phyloP scores from a whole-genome alignment of 2,113 vertebrate genomes.

The Brachyhypopomus gauderio region DNA sequence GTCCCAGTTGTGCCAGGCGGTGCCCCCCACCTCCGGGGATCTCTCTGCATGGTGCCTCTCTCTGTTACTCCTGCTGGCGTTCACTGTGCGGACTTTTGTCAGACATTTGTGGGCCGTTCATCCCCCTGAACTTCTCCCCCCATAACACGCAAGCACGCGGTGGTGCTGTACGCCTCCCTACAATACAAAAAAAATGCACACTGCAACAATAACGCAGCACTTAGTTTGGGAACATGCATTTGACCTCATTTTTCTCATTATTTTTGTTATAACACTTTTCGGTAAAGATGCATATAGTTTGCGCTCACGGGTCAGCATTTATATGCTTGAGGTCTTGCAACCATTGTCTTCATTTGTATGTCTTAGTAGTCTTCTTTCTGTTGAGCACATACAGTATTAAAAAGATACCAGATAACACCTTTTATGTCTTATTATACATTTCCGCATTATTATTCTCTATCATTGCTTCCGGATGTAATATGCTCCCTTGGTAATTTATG shows the following conservation, averaged over 20 bases:
- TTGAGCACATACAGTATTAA: constrained; percentile 19
- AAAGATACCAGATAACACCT: constrained; percentile 31
- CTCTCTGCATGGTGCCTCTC: too few relatives aligned
- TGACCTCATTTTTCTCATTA: too few relatives aligned
- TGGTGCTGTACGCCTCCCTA: too few relatives aligned
- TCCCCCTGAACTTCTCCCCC: neutral
- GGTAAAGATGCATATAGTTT: neutral
- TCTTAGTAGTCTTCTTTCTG: neutral
- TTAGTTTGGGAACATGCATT: too few relatives aligned
- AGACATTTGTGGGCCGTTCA: neutral
- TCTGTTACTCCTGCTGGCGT: too few relatives aligned
- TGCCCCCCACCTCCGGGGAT: too few relatives aligned
- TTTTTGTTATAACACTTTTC: neutral
- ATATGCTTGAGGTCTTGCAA: neutral
- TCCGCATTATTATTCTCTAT: constrained; percentile 32
- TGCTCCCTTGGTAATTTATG: constrained; percentile 55
- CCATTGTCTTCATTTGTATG: neutral
- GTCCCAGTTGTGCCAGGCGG: too few relatives aligned
- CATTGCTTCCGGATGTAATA: constrained; percentile 40
- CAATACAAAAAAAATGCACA: too few relatives aligned
- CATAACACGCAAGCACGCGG: neutral
- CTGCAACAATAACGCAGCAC: too few relatives aligned
- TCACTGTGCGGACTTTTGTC: too few relatives aligned
- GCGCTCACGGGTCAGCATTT: neutral
- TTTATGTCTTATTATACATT: constrained; percentile 45